A percentile compares a stretch with the other conserved stretches of the same genome.
Evolutionary conservation across 2,888 invertebrate genomes (phyloP).

Genomic region (Mamestra brassicae): DNA sequence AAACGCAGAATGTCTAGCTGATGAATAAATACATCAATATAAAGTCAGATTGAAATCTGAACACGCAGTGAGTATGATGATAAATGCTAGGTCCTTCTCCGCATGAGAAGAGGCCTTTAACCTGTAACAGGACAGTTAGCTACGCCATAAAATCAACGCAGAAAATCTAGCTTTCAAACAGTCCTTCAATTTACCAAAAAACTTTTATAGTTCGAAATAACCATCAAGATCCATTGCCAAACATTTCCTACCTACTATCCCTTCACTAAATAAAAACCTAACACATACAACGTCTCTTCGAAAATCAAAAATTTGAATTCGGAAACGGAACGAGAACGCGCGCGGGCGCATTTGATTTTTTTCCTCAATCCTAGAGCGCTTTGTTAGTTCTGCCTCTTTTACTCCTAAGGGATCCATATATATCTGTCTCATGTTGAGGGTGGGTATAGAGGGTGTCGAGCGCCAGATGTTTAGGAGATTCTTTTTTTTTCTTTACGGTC

Average conservation of each 20-base stretch:
- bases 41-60: no score
- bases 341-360: slow-evolving; percentile 73
- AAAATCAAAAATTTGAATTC: slow-evolving; percentile 62
- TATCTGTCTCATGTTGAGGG: slow-evolving; percentile 62
- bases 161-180: background rate
- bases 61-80: background rate
- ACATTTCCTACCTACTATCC: slow-evolving; percentile 1
- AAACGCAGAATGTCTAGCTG: no score
- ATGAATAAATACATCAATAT: no score
- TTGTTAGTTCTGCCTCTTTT: slow-evolving; percentile 57
- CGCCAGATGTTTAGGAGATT: slow-evolving; percentile 71
- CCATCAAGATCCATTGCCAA: no score
- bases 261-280: slow-evolving; percentile 1
- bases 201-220: background rate
- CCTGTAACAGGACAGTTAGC: background rate
- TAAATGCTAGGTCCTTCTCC: background rate
- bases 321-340: slow-evolving; percentile 71
- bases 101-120: background rate
- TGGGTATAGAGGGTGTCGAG: slow-evolving; percentile 69
- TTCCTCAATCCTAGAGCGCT: slow-evolving; percentile 65
- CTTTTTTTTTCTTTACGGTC: slow-evolving; percentile 56
- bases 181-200: background rate
- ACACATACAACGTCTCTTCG: slow-evolving; percentile 9
- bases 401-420: background rate
- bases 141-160: background rate